Conservation (phyloP, 2,888 invertebrate species). For the Cerastis leucographa region DNA sequence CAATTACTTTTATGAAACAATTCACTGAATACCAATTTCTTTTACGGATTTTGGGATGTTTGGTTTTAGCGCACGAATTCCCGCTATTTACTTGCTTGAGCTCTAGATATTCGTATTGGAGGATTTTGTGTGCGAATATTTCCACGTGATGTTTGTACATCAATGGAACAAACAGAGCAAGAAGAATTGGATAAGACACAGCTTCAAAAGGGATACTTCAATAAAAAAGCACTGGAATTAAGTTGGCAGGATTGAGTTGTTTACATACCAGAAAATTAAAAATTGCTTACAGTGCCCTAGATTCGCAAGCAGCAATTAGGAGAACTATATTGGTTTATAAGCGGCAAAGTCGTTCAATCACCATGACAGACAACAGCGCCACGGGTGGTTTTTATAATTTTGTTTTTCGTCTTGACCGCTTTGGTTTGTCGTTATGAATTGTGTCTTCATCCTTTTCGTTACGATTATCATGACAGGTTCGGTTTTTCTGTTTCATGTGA, state of each 20-base stretch:
- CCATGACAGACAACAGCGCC: not conserved
- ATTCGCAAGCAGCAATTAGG: not conserved
- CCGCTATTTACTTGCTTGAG: not conserved
- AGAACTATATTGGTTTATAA: not conserved
- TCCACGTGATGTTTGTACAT: slow-evolving; percentile 18
- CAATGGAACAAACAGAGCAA: slow-evolving; percentile 18
- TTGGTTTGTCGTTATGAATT: not conserved
- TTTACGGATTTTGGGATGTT: slow-evolving; percentile 13
- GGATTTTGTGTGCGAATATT: slow-evolving; percentile 4
- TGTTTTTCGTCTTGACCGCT: not conserved
- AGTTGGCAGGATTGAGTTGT: slow-evolving; percentile 4
- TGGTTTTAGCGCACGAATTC: not conserved
- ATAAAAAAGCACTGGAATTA: slow-evolving; percentile 10
- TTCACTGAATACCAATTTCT: slow-evolving; percentile 14
- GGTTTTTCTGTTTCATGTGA: not conserved
- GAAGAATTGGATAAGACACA: not conserved
- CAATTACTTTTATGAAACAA: slow-evolving; percentile 21
- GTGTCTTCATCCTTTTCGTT: not conserved
- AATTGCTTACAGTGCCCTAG: no score
- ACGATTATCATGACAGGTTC: not conserved
- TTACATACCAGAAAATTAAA: not conserved
- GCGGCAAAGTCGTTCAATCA: not conserved
- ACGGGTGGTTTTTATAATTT: not conserved
- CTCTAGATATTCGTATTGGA: slow-evolving; percentile 15
- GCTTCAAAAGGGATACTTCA: slow-evolving; percentile 24